Base-by-base conservation (phyloP, 2,797 vertebrate genomes). In the Thalassophryne amazonica region DNA sequence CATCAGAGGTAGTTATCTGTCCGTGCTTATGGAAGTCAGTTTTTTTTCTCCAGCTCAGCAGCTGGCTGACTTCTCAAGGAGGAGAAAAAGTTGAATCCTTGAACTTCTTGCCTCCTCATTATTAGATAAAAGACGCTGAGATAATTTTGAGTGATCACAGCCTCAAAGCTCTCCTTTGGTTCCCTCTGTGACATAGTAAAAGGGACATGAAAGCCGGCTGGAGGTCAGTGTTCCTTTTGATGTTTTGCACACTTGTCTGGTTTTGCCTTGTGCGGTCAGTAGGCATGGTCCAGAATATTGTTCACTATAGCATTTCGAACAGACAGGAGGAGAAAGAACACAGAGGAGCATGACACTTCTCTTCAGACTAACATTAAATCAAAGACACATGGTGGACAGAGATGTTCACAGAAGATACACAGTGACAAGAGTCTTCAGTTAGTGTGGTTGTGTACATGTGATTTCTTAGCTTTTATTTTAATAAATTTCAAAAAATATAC, bases 1-100 rank as follows among this genome's bases (percentile, higher is more conserved):
- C 53, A 42, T 53, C 16, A 31, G 31, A 60, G 27, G 35, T 39
- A 33, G 24, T 30, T 28, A 21, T 60, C 59, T 43, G 25, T 55
- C 56, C 84, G 81, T 86, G 79, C 73, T 78, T 83, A 87, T 85
- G 31, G 19, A 43, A 25, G 31, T 33, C 61, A 37, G 47, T 50
- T 42, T 54, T 61, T 45, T 30, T 46, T 47, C 13, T 31, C 27
- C 50, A 56, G 31, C 46, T 61, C 57, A 24, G 61, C 60, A 71
- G 47, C 71, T 60, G 48, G 43, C 43, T 21, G 7, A 20, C 19
- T 57, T 67, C 69, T 41, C 62, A 65, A n/a, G n/a, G n/a, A n/a
- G n/a, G n/a, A n/a, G n/a, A n/a, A n/a, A n/a, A n/a, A n/a, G n/a
- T n/a, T n/a, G n/a, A n/a, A 37, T 54, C 57, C 43, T 59, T 52